Percentiles rank a stretch among this genome's conserved stretches.
phyloP scores from a whole-genome alignment of 2,113 vertebrate genomes.

The Corythoichthys intestinalis region DNA sequence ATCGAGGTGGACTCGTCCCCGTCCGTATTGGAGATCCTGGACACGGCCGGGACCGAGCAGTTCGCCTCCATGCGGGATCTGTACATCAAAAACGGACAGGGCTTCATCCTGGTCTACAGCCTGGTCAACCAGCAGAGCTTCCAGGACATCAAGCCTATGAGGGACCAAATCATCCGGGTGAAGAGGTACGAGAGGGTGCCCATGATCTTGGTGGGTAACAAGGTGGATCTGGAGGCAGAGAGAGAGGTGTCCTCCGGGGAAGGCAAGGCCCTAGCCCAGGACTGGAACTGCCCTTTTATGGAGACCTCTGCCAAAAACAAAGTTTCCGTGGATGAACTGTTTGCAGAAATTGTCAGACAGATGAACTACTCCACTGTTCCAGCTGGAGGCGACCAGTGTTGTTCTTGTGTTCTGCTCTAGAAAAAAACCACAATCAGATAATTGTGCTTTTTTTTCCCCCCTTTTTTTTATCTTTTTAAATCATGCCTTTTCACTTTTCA shows the following conservation, averaged over 20 bases:
- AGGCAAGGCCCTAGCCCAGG: conserved; percentile 90
- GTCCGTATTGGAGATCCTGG: conserved; percentile 73
- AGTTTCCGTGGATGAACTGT: conserved; percentile 91
- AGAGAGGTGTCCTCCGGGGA: conserved; percentile 88
- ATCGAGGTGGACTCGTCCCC: conserved; percentile 75
- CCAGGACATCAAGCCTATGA: conserved; percentile 94
- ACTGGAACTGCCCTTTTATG: conserved; percentile 95
- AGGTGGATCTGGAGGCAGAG: conserved; percentile 87
- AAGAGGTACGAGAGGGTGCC: conserved; percentile 92
- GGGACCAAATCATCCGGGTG: conserved; percentile 94
- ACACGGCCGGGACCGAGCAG: conserved; percentile 83
- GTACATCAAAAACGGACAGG: conserved; percentile 76
- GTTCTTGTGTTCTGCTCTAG: conserved; percentile 69
- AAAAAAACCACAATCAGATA: conserved; percentile 5
- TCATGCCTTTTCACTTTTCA: conserved; percentile 7
- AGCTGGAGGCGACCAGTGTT: conserved; percentile 84
- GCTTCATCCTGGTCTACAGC: conserved; percentile 74
- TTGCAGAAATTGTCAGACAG: conserved; percentile 92
- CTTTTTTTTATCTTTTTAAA: neutral
- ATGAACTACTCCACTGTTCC: conserved; percentile 95
- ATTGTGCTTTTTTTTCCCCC: conserved; percentile 6
- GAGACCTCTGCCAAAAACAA: conserved; percentile 97
- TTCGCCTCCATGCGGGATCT: conserved; percentile 93
- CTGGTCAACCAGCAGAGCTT: conserved; percentile 85
- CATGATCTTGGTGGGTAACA: conserved; percentile 85